phyloP scores from a whole-genome alignment of 2,797 vertebrate genomes.

The Bradypodion pumilum region DNA sequence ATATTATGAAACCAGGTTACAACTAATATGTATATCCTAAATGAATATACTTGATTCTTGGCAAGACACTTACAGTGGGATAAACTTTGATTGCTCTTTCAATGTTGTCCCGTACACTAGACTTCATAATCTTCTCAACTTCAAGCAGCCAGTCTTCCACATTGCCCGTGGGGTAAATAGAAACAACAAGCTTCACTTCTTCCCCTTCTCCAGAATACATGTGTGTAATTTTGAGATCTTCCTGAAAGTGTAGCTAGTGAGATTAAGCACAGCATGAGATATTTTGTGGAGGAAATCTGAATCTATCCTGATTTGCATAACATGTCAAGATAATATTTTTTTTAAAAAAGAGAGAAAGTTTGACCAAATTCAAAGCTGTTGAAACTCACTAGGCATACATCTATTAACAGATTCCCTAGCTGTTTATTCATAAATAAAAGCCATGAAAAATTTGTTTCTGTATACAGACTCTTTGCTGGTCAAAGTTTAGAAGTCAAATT shows the following conservation, averaged over 20 bases:
- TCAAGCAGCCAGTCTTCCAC: constrained; percentile 90
- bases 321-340: not conserved
- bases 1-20: not conserved
- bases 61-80: constrained; percentile 74
- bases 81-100: constrained; percentile 81
- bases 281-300: constrained; percentile 14
- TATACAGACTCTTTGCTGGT: not conserved
- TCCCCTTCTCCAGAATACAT: constrained; percentile 93
- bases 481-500: not conserved
- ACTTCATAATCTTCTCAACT: constrained; percentile 89
- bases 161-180: constrained; percentile 82
- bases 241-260: constrained; percentile 87
- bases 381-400: not conserved
- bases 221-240: constrained; percentile 89
- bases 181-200: constrained; percentile 80
- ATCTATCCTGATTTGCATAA: not conserved
- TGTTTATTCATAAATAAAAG: not conserved
- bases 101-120: constrained; percentile 85
- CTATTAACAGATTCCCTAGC: not conserved
- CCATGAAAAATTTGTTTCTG: not conserved
- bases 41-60: not conserved
- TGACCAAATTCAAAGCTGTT: not conserved
- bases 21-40: not conserved
- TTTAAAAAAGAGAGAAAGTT: not conserved
- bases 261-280: constrained; percentile 23